Base-by-base conservation (phyloP, 2,888 invertebrate species). In the Sphaerophoria taeniata region DNA sequence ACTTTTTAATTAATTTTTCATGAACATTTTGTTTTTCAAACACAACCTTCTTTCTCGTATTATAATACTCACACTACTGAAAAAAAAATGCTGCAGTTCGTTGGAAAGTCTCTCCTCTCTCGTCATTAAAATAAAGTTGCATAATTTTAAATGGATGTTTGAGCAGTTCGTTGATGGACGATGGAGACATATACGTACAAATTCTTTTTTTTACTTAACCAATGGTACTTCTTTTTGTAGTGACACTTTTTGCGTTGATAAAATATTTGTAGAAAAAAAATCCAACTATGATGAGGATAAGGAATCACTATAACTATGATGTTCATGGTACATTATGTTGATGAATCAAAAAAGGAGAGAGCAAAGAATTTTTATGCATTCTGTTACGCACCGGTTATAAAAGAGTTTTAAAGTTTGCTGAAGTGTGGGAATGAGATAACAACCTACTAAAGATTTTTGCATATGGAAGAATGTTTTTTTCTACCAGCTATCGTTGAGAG, bases 131-230 rank as follows among this genome's bases (percentile, higher is more conserved):
- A 24, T 24, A 24, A 70, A 67, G 83, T 83, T 83, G 83, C 83
- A 83, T 83, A 83, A 83, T 74, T 78, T 83, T 24, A 58, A 78
- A 78, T 83, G 78, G 74, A 78, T 83, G 78, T 71, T 74, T 83
- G 71, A 83, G 74, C 74, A 71, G 65, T 2, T 24, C 24, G 24
- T 70, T 36, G 4, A 65, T 39, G 71, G 75, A 67, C 61, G 71
- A 60, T 67, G 75, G 53, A 79, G 72, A 51, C 4, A 39, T 11
- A 2, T 33, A 9, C 65, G 39, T n/a, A n/a, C n/a, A n/a, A n/a
- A 67, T 14, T 55, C 49, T 55, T 56, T 56, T 56, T 0, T 14
- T 9, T 9, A n/a, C 6, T 11, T 16, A 31, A 47, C 9, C 34
- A n/a, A 65, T 49, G 53, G n/a, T 45, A 53, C 61, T 61, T 76